A percentile compares a stretch with the other conserved stretches of the same genome.
Conservation (phyloP, 1,140 invertebrate genomes). For the Limonius californicus region DNA sequence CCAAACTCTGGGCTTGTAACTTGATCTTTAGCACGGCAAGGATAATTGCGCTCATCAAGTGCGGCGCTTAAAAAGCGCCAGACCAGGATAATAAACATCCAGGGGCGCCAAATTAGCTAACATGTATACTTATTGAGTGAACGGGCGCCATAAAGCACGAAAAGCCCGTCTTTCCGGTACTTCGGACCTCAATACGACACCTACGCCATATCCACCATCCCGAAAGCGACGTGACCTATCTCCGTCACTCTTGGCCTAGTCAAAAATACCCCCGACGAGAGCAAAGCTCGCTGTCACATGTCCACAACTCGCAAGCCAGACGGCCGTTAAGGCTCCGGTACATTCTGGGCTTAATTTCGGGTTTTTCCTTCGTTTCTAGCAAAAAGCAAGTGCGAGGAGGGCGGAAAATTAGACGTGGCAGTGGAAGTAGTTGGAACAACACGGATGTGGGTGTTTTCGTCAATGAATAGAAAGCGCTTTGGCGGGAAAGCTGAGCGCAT, state of each 20-base stretch:
- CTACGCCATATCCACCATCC: background rate
- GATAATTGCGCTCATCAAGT: background rate
- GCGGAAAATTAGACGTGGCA: background rate
- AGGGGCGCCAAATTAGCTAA: constrained; percentile 1
- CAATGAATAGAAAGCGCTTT: constrained; percentile 10
- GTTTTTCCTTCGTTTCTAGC: background rate
- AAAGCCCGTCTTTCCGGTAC: constrained; percentile 1
- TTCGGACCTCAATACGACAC: background rate
- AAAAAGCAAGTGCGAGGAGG: background rate
- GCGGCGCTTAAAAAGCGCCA: background rate
- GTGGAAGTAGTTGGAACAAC: background rate
- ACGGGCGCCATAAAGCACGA: constrained; percentile 1
- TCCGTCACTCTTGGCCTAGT: background rate
- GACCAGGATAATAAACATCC: background rate
- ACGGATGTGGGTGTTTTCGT: constrained; percentile 12
- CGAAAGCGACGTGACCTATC: background rate
- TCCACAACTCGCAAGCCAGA: background rate
- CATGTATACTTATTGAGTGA: constrained; percentile 1
- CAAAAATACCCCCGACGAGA: background rate
- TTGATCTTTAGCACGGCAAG: no score
- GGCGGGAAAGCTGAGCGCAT: constrained; percentile 2
- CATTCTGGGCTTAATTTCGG: background rate
- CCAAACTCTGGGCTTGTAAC: no score
- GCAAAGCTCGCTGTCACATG: background rate
- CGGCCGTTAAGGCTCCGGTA: background rate